Evolutionary conservation across 2,888 invertebrate genomes (phyloP), one percentile per base, ranked within the genome.

Genomic region (Sepiola atlantica): DNA sequence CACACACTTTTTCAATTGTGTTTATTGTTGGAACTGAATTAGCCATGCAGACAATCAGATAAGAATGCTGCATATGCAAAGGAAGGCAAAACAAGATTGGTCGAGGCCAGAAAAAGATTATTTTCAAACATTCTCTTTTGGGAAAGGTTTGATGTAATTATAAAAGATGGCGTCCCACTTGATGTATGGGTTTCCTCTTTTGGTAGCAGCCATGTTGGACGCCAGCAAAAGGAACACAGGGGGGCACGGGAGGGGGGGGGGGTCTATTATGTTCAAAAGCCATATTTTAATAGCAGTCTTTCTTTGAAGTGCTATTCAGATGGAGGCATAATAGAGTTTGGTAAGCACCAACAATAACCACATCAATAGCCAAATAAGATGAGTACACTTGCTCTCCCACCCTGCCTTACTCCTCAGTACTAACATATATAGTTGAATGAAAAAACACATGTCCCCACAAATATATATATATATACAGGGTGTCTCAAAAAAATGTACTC

Each of bases 251-350:
- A 32, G 45, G 94, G 2, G n/a, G 45, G 54, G 91, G 54, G 24
- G 54, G 20, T 91, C 35, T 54, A 57, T 54, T 24, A 91, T 32
- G 35, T 91, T 55, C 32, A 93, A 54, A 21, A 93, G 54, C 54
- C 32, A 93, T 32, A 93, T 55, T 55, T 93, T 93, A 93, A 54
- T 93, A 93, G 55, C 55, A 55, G 54, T n/a, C 93, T 20, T 93
- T 93, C 55, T 55, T 54, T 93, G 55, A 55, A 55, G 93, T 54
- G 54, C 20, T 55, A 54, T 55, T 55, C 32, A 35, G 93, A 32
- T n/a, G n/a, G 77, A n/a, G n/a, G n/a, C 93, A 54, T 93, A 93
- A 55, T 54, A 93, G 93, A 93, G 93, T 55, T 55, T 32, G 32
- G 54, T 55, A 55, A 93, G 55, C 35, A 55, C 54, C 54, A 54